Evolutionary conservation across 2,113 vertebrate genomes (phyloP).

Genomic region (Caretta caretta): DNA sequence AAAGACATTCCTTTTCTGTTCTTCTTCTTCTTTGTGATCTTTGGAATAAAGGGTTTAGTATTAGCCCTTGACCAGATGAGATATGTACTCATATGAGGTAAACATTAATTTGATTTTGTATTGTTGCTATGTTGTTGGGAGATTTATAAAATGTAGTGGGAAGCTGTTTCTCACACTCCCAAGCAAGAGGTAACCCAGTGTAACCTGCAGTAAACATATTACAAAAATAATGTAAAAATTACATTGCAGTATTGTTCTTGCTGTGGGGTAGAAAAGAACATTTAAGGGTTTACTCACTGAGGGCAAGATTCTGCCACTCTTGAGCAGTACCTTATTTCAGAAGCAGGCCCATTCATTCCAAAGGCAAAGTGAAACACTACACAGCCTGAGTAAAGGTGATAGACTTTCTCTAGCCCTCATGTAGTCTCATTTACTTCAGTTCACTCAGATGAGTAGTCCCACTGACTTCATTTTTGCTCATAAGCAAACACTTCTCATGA

Average conservation of each 20-base stretch:
- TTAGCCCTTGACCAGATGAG: background rate
- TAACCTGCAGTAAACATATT: background rate
- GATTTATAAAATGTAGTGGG: background rate
- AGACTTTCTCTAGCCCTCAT: background rate
- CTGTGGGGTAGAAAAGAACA: background rate
- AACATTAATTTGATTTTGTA: background rate
- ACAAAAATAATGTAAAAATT: background rate
- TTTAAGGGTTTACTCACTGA: background rate
- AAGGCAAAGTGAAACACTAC: background rate
- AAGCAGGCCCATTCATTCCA: background rate
- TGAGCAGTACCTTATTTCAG: background rate
- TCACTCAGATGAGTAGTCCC: background rate
- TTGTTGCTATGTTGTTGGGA: background rate
- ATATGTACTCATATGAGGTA: background rate
- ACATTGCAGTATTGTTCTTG: background rate
- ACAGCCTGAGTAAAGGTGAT: background rate
- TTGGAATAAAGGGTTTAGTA: background rate
- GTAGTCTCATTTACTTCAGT: background rate
- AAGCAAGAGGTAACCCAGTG: background rate
- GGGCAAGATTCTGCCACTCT: background rate
- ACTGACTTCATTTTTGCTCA: constrained; percentile 1
- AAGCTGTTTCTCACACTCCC: background rate
- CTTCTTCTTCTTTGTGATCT: background rate
- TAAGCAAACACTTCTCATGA: background rate
- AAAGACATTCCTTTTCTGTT: background rate